A percentile compares a stretch with the other conserved stretches of the same genome.
These are phyloP conservation scores for Pseudomyrmex concolor DNA, from an alignment of 1,140 invertebrate genomes.

Conservation along the genomic window DNA sequence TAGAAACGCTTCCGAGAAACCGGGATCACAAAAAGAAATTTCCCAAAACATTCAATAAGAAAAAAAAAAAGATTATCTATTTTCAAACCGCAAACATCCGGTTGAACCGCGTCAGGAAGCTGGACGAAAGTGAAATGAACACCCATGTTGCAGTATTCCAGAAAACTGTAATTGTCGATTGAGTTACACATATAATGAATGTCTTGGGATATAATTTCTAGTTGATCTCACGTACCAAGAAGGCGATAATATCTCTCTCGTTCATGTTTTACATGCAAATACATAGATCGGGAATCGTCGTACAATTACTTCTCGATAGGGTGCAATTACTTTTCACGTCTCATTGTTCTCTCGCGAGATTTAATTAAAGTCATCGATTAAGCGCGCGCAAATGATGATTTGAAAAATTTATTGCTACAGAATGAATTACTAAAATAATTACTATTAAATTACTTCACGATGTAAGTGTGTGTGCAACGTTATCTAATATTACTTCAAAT, in stretches of 20 bases:
- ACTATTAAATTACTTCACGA: too few relatives aligned
- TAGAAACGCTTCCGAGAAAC: too few relatives aligned
- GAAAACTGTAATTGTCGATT: conserved; percentile 4
- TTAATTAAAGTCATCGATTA: conserved; percentile 17
- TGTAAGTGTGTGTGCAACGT: neutral
- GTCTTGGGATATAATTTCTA: conserved; percentile 12
- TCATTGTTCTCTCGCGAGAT: neutral
- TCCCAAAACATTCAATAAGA: neutral
- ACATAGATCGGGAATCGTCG: neutral
- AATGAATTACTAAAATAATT: too few relatives aligned
- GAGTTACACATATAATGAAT: neutral
- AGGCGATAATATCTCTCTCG: neutral
- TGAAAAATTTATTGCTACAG: neutral
- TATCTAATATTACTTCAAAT: conserved; percentile 11
- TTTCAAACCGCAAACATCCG: neutral
- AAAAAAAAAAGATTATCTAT: neutral
- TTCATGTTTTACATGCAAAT: neutral
- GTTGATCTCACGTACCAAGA: neutral
- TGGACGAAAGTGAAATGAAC: conserved; percentile 2
- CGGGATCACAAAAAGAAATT: neutral
- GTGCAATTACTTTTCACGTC: neutral
- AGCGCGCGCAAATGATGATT: neutral
- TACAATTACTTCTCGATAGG: too few relatives aligned
- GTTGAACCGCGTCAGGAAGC: conserved; percentile 6
- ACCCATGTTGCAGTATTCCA: neutral